A percentile compares a stretch with the other conserved stretches of the same genome.
Evolutionary conservation across 2,113 vertebrate genomes (phyloP).

Genomic region (Trichechus manatus): DNA sequence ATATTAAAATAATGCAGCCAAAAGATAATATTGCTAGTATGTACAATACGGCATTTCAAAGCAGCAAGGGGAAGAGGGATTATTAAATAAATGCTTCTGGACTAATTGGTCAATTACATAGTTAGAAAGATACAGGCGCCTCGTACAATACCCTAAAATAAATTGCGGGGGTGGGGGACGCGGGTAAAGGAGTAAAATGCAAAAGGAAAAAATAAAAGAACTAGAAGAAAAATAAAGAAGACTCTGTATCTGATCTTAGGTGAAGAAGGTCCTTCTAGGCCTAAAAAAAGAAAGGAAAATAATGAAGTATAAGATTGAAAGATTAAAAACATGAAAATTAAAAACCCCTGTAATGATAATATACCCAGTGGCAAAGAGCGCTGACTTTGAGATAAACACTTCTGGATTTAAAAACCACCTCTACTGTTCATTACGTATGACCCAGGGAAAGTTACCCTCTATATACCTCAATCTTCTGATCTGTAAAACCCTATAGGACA

Average conservation of each 20-base stretch:
- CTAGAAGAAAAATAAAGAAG: conserved; percentile 17
- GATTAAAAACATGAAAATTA: conserved; percentile 3
- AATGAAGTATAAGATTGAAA: background rate
- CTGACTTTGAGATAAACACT: background rate
- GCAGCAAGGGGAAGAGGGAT: background rate
- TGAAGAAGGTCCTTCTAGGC: background rate
- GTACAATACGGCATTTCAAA: background rate
- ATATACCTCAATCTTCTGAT: background rate
- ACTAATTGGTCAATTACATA: background rate
- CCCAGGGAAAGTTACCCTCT: background rate
- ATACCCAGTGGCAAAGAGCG: background rate
- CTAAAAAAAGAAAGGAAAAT: background rate
- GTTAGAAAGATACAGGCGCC: background rate
- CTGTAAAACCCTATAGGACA: background rate
- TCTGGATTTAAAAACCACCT: background rate
- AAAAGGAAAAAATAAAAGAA: conserved; percentile 51
- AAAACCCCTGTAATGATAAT: background rate
- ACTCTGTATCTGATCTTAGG: background rate
- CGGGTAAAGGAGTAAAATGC: background rate
- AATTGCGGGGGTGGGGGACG: background rate
- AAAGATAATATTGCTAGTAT: background rate
- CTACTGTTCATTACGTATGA: background rate
- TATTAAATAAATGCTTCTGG: conserved; percentile 12
- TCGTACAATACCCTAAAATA: background rate
- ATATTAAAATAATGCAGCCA: background rate